Evolutionary conservation across 1,140 invertebrate species (phyloP).

Genomic region (Coelopa frigida): DNA sequence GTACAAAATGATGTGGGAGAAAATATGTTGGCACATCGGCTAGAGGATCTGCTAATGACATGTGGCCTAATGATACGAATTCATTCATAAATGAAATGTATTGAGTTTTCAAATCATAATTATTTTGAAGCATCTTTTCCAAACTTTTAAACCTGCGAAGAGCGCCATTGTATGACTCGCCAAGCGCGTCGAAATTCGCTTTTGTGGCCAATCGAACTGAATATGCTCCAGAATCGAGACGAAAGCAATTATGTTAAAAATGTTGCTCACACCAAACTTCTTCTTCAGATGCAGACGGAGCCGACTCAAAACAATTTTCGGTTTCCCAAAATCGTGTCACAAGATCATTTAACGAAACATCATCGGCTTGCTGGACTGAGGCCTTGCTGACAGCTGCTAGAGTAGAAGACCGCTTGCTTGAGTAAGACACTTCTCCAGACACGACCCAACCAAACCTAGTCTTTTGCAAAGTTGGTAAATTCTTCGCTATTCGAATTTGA

Average conservation of each 20-base stretch:
- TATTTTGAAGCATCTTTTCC: no score
- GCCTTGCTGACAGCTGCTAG: background rate
- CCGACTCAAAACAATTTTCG: slow-evolving; percentile 9
- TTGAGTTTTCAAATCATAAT: no score
- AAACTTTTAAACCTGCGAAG: no score
- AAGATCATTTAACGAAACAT: slow-evolving; percentile 1
- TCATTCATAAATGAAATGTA: no score
- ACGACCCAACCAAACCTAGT: slow-evolving; percentile 33
- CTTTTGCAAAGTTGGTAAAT: slow-evolving; percentile 29
- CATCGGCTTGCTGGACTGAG: background rate
- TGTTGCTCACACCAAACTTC: slow-evolving; percentile 5
- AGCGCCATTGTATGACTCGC: no score
- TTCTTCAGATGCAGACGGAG: background rate
- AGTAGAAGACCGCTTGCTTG: background rate
- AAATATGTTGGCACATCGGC: slow-evolving; percentile 8
- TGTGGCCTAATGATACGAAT: no score
- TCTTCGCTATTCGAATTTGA: slow-evolving; percentile 22
- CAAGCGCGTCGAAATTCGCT: no score
- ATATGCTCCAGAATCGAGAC: no score
- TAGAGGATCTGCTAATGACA: no score
- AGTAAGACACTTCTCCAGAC: slow-evolving; percentile 8
- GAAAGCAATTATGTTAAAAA: slow-evolving; percentile 5
- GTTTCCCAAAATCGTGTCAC: slow-evolving; percentile 20
- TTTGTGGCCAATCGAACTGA: no score
- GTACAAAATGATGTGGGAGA: slow-evolving; percentile 16